Conservation (phyloP, 2,888 invertebrate genomes). For the Tetrapedia diversipes region DNA sequence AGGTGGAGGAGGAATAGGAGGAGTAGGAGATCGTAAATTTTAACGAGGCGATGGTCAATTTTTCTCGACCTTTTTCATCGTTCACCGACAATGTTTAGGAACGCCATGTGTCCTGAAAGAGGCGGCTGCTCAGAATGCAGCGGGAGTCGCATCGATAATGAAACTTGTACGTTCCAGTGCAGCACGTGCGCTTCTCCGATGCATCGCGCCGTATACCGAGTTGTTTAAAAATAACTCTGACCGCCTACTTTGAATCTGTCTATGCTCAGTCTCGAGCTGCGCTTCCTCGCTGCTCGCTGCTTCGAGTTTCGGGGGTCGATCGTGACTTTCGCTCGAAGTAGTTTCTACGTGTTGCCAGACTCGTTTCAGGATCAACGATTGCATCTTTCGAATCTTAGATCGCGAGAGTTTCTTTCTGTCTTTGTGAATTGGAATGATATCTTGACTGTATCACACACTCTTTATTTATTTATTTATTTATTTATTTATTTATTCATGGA, state of each 20-base stretch:
- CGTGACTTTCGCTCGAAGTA: too few species aligned
- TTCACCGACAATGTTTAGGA: conserved; percentile 34
- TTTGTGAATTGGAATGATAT: too few species aligned
- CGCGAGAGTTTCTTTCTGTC: too few species aligned
- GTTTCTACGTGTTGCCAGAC: too few species aligned
- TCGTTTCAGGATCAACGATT: too few species aligned
- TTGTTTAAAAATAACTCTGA: conserved; percentile 28
- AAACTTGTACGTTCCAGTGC: conserved; percentile 37
- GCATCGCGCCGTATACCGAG: background rate
- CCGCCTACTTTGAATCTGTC: background rate
- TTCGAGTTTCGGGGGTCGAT: too few species aligned
- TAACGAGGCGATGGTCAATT: background rate
- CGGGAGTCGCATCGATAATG: conserved; percentile 36
- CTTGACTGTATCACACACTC: too few species aligned
- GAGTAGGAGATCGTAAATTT: background rate
- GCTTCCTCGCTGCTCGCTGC: too few species aligned
- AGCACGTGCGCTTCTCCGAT: conserved; percentile 28
- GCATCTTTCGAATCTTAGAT: too few species aligned
- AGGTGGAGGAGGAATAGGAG: background rate
- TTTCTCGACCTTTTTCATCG: conserved; percentile 7
- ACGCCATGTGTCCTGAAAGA: conserved; percentile 31
- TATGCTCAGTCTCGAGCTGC: too few species aligned
- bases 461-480: too few species aligned
- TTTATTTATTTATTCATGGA: too few species aligned
- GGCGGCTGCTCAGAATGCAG: conserved; percentile 40